Evolutionary conservation across 2,113 vertebrate genomes (phyloP).

Genomic region (Tamias sibiricus): DNA sequence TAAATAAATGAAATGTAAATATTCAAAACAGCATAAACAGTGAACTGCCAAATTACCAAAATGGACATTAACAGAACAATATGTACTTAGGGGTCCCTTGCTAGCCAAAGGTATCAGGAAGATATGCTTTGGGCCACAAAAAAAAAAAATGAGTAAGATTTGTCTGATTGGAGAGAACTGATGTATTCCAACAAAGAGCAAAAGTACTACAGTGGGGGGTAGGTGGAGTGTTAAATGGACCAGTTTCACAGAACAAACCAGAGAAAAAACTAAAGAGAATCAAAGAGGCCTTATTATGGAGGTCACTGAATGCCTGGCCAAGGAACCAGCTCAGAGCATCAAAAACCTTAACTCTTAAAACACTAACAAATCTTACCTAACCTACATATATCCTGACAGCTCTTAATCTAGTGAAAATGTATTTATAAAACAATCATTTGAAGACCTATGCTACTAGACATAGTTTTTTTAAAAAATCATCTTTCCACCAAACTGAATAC

Average conservation of each 20-base stretch:
- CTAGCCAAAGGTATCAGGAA: neutral
- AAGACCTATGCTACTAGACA: neutral
- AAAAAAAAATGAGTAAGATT: neutral
- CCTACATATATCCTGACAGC: neutral
- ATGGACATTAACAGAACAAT: neutral
- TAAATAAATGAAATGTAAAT: conserved; percentile 27
- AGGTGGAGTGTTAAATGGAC: neutral
- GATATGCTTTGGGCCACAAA: neutral
- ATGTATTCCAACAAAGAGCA: conserved; percentile 19
- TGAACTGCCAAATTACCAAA: conserved; percentile 14
- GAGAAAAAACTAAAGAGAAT: neutral
- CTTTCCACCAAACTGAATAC: neutral
- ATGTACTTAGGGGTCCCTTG: neutral
- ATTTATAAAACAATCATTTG: conserved; percentile 9
- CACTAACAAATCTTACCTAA: conserved; percentile 40
- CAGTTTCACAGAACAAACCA: conserved; percentile 28
- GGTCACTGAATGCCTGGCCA: neutral
- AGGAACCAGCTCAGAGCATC: neutral
- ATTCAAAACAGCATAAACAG: conserved; percentile 14
- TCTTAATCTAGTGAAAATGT: conserved; percentile 13
- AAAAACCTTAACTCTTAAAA: conserved; percentile 36
- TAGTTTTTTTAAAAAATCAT: neutral
- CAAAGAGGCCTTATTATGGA: neutral
- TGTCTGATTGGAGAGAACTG: neutral
- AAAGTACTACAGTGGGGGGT: neutral